Conservation (phyloP, 2,797 vertebrate species). For the Silurus lanzhouensis region DNA sequence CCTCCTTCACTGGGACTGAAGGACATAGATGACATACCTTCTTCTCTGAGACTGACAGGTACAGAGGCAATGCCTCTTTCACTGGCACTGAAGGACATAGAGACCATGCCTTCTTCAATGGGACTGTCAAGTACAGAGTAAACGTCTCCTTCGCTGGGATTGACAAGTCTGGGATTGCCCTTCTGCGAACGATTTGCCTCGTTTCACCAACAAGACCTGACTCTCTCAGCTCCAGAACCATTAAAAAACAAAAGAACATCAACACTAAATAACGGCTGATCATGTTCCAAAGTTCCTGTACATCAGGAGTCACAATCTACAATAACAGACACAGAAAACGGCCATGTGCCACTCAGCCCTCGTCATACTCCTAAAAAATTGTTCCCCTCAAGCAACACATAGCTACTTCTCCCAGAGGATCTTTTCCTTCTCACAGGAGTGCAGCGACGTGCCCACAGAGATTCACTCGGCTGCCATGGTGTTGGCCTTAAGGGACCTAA, state of each 20-base stretch:
- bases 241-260: neutral
- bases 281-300: neutral
- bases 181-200: neutral
- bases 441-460: neutral
- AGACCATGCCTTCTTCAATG: no score
- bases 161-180: no score
- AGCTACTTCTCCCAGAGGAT: neutral
- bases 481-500: conserved; percentile 8
- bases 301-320: neutral
- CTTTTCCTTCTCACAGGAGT: neutral
- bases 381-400: neutral
- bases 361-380: neutral
- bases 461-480: conserved; percentile 16
- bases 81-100: no score
- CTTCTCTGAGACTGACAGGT: no score
- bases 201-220: neutral
- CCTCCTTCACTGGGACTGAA: no score
- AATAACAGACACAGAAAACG: neutral
- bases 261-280: neutral
- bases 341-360: neutral
- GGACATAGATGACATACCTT: no score
- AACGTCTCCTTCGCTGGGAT: no score
- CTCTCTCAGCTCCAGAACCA: neutral
- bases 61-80: no score
- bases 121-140: no score